A percentile compares a stretch with the other conserved stretches of the same genome.
Conservation (phyloP, 2,888 invertebrate species). For the Drosophila bunnanda region DNA sequence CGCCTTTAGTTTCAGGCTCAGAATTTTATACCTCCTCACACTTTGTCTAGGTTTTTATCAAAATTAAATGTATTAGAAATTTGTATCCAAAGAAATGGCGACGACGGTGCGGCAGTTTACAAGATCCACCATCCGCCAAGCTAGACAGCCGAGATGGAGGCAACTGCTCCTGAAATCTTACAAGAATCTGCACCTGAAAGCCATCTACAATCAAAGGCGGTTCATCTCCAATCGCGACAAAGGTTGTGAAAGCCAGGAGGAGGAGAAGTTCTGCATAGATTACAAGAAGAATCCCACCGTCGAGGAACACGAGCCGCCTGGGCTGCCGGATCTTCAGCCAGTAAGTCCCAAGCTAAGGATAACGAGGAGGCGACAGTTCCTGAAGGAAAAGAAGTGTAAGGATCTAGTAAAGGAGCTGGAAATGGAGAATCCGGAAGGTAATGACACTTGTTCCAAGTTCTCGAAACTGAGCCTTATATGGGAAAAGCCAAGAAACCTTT, state of each 20-base stretch:
- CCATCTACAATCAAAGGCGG: not conserved
- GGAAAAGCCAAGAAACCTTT: not conserved
- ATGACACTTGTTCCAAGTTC: not conserved
- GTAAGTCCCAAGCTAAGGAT: not conserved
- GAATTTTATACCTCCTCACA: not conserved
- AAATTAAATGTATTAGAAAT: conserved; percentile 7
- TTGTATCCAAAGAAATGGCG: not conserved
- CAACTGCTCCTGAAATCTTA: not conserved
- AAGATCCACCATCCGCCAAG: not conserved
- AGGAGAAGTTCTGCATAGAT: not conserved
- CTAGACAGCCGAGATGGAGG: conserved; percentile 13
- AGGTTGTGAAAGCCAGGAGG: not conserved
- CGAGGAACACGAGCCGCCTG: not conserved
- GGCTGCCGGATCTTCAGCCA: not conserved
- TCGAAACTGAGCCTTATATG: not conserved
- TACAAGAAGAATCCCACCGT: conserved; percentile 2
- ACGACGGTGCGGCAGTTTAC: conserved; percentile 3
- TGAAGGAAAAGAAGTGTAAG: not conserved
- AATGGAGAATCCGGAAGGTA: not conserved
- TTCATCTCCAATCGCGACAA: not conserved
- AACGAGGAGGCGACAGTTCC: not conserved
- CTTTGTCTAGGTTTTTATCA: not conserved
- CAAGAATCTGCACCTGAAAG: not conserved
- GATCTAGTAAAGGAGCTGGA: not conserved
- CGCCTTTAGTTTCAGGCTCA: not conserved